phyloP scores from a whole-genome alignment of 2,113 vertebrate species.

The Pelvicachromis taeniatus region DNA sequence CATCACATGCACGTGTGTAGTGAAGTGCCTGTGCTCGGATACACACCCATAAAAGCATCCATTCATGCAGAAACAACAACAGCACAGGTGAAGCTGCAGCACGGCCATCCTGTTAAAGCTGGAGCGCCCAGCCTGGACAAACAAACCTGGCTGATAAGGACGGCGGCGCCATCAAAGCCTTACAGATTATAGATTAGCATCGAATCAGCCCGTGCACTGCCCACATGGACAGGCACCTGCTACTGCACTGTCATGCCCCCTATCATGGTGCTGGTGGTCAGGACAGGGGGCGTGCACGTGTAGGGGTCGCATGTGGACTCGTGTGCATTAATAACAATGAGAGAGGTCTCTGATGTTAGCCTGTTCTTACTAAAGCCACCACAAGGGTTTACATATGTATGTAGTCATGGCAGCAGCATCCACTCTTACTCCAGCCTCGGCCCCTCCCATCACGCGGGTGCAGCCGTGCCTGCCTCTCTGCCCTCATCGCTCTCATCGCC shows the following conservation, averaged over 20 bases:
- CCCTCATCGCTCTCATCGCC: slow-evolving; percentile 6
- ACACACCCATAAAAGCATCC: not conserved
- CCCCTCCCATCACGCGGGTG: not conserved
- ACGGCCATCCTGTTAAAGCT: slow-evolving; percentile 39
- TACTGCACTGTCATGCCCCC: slow-evolving; percentile 28
- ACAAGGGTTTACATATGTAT: not conserved
- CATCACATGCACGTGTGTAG: not conserved
- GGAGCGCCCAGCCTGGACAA: slow-evolving; percentile 22
- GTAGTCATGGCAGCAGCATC: not conserved
- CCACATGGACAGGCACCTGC: slow-evolving; percentile 29
- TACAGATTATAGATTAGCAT: slow-evolving; percentile 58
- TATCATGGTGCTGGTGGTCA: not conserved
- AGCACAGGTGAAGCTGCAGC: slow-evolving; percentile 19
- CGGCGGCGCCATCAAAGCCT: slow-evolving; percentile 25
- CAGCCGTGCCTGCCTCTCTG: not conserved
- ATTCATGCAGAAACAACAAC: not conserved
- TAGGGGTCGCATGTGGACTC: not conserved
- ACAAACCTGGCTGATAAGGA: slow-evolving; percentile 44
- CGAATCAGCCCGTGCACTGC: slow-evolving; percentile 16
- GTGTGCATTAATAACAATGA: slow-evolving; percentile 9
- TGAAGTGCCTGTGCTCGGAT: not conserved
- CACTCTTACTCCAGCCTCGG: not conserved
- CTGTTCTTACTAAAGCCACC: not conserved
- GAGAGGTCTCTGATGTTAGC: not conserved
- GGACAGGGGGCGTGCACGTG: not conserved